Conservation (phyloP, 2,113 vertebrate species). For the Ammospiza caudacuta region DNA sequence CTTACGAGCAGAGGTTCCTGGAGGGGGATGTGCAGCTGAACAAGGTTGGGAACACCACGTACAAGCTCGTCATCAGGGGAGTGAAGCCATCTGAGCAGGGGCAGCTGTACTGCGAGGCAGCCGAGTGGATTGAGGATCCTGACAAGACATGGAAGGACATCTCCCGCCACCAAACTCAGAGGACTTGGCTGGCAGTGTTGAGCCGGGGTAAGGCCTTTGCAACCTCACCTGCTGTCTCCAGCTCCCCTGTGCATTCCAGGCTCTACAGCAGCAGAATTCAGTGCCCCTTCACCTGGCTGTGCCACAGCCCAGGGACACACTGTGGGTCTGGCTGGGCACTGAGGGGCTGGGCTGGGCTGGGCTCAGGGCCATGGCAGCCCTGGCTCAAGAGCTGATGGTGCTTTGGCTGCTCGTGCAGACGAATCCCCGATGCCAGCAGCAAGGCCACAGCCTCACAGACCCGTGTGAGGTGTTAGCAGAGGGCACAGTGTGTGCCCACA, state of each 20-base stretch:
- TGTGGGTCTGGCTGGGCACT: not conserved
- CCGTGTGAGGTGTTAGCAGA: too few species aligned
- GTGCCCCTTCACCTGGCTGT: not conserved
- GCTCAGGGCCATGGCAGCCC: not conserved
- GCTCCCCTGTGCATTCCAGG: not conserved
- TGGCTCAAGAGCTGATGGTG: not conserved
- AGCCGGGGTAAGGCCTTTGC: slow-evolving; percentile 53
- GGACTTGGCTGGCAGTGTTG: not conserved
- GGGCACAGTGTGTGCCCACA: too few species aligned
- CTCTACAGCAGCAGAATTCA: not conserved
- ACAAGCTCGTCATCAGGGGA: slow-evolving; percentile 74
- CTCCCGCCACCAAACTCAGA: slow-evolving; percentile 65
- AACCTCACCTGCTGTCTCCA: fast-evolving
- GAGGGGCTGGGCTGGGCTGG: not conserved
- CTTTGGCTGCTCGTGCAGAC: not conserved
- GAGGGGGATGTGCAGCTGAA: slow-evolving; percentile 72
- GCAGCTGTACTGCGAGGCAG: slow-evolving; percentile 80
- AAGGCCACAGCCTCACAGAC: fast-evolving
- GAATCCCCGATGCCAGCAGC: fast-evolving
- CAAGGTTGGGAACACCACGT: slow-evolving; percentile 77
- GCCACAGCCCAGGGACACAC: fast-evolving
- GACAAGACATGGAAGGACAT: slow-evolving; percentile 85
- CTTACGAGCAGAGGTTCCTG: slow-evolving; percentile 75
- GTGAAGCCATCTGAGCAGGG: slow-evolving; percentile 80
- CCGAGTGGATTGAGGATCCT: slow-evolving; percentile 91